Percentiles rank a stretch among this genome's conserved stretches.
phyloP scores from a whole-genome alignment of 2,888 invertebrate species.

The Mechanitis messenoides region DNA sequence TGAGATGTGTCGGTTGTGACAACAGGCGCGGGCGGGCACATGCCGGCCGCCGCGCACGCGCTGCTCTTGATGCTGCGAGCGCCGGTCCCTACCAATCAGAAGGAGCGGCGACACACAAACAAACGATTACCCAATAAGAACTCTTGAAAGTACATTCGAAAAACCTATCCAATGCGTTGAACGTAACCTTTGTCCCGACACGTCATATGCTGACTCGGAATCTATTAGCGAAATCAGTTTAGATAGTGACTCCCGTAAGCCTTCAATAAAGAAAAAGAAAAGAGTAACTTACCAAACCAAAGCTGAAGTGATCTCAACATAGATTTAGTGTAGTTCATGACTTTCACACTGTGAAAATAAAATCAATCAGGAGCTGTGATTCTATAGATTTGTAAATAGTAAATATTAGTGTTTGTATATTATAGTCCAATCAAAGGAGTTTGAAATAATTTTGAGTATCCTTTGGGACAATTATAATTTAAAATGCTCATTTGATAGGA shows the following conservation, averaged over 20 bases:
- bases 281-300: constrained; percentile 63
- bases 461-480: not conserved
- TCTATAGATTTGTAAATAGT: constrained; percentile 54
- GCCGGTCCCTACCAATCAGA: constrained; percentile 45
- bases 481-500: not conserved
- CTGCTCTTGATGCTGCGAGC: constrained; percentile 66
- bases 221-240: constrained; percentile 65
- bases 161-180: constrained; percentile 57
- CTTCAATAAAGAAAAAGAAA: constrained; percentile 53
- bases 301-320: constrained; percentile 52
- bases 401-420: constrained; percentile 39
- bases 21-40: constrained; percentile 70
- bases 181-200: constrained; percentile 45
- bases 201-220: constrained; percentile 54
- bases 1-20: constrained; percentile 83
- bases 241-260: constrained; percentile 63
- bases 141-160: constrained; percentile 53
- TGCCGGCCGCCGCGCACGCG: constrained; percentile 56
- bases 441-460: not conserved
- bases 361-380: constrained; percentile 71
- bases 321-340: constrained; percentile 29
- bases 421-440: not conserved
- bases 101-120: constrained; percentile 48
- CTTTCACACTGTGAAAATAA: constrained; percentile 29
- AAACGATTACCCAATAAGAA: constrained; percentile 53